phyloP scores from a whole-genome alignment of 1,140 invertebrate genomes.

The Procambarus virginalis region DNA sequence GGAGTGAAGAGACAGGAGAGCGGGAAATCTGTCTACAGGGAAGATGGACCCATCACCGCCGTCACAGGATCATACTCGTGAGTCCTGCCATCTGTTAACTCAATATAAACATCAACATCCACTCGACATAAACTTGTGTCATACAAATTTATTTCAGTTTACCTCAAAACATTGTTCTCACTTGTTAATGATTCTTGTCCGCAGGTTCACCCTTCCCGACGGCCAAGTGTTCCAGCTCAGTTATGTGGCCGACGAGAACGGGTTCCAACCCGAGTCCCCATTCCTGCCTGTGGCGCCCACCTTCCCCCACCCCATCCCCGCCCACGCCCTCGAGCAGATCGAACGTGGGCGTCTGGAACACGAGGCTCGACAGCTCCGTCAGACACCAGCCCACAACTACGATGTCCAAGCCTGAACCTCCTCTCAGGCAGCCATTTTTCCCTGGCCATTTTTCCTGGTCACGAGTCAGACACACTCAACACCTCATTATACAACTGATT shows the following conservation, averaged over 20 bases:
- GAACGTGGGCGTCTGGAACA: constrained; percentile 1
- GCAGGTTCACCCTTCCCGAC: constrained; percentile 14
- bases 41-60: background rate
- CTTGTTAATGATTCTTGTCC: no score
- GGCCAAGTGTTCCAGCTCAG: constrained; percentile 19
- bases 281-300: constrained; percentile 26
- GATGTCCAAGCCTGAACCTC: no score
- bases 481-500: no score
- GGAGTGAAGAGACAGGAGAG: background rate
- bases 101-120: no score
- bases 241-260: constrained; percentile 39
- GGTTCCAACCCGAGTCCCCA: constrained; percentile 28
- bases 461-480: no score
- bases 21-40: background rate
- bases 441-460: no score
- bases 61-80: background rate
- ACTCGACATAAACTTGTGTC: no score
- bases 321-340: constrained; percentile 8
- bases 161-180: no score
- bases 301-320: constrained; percentile 13
- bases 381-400: no score
- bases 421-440: no score
- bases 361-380: no score
- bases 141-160: no score
- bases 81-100: background rate